These are phyloP conservation scores for Leptinotarsa rubiginosa DNA, from an alignment of 2,888 invertebrate species.

Conservation along the genomic window DNA sequence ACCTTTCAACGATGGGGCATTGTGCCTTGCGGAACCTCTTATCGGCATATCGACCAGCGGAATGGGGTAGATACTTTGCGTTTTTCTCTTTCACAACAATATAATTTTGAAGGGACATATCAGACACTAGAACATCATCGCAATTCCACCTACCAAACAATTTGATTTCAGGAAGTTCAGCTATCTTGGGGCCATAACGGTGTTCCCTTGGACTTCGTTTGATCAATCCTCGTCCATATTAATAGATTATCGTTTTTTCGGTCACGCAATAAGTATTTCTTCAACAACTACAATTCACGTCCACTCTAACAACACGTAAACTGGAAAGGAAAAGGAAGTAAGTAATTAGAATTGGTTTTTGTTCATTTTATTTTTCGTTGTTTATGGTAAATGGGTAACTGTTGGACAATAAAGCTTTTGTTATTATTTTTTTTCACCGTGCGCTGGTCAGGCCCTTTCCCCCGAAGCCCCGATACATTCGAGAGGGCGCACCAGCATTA, in stretches of 20 bases:
- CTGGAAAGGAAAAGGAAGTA: no score
- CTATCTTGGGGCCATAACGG: constrained; percentile 70
- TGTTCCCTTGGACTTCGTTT: constrained; percentile 70
- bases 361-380: no score
- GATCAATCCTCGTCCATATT: constrained; percentile 71
- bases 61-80: constrained; percentile 98
- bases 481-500: no score
- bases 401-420: no score
- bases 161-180: constrained; percentile 96
- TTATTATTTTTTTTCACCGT: no score
- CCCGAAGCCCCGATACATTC: no score
- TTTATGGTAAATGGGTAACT: no score
- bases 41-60: constrained; percentile 96
- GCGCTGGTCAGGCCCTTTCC: no score
- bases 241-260: constrained; percentile 34
- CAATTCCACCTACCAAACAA: constrained; percentile 97
- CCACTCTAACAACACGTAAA: constrained; percentile 62
- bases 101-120: constrained; percentile 92
- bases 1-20: constrained; percentile 98
- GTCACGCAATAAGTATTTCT: constrained; percentile 23
- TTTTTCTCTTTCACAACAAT: constrained; percentile 97
- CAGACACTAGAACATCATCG: constrained; percentile 97
- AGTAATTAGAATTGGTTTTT: no score
- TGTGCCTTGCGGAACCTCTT: constrained; percentile 99
- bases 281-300: constrained; percentile 50